phyloP scores from a whole-genome alignment of 1,140 invertebrate genomes.

The Chironomus striatipennis region DNA sequence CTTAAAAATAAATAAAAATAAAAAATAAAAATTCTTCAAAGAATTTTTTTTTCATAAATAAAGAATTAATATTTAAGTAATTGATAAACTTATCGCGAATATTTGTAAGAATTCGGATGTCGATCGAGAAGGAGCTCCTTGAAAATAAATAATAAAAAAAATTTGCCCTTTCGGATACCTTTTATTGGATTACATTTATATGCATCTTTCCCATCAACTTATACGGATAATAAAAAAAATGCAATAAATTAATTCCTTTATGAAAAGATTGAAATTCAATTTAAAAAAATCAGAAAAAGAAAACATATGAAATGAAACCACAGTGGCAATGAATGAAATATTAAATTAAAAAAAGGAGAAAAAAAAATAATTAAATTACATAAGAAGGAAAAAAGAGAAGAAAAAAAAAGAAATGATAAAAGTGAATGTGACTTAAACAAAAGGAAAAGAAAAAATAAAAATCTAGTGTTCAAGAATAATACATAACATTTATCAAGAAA shows the following conservation, averaged over 20 bases:
- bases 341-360: neutral
- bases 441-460: neutral
- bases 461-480: slow-evolving; percentile 18
- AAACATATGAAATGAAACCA: neutral
- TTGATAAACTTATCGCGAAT: slow-evolving; percentile 18
- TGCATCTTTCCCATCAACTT: slow-evolving; percentile 8
- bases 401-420: neutral
- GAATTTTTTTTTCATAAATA: neutral
- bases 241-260: neutral
- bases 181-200: slow-evolving; percentile 11
- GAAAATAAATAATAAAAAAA: too few relatives aligned
- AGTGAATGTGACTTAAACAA: neutral
- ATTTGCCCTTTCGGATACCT: neutral
- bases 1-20: neutral
- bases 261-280: neutral
- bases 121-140: neutral
- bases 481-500: slow-evolving; percentile 7
- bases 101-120: slow-evolving; percentile 16
- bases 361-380: neutral
- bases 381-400: neutral
- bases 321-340: slow-evolving; percentile 16
- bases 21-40: neutral
- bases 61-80: neutral
- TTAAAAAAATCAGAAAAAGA: neutral
- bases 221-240: neutral